These are phyloP conservation scores for Tetranychus piercei DNA, from an alignment of 2,888 invertebrate species.

Conservation along the genomic window DNA sequence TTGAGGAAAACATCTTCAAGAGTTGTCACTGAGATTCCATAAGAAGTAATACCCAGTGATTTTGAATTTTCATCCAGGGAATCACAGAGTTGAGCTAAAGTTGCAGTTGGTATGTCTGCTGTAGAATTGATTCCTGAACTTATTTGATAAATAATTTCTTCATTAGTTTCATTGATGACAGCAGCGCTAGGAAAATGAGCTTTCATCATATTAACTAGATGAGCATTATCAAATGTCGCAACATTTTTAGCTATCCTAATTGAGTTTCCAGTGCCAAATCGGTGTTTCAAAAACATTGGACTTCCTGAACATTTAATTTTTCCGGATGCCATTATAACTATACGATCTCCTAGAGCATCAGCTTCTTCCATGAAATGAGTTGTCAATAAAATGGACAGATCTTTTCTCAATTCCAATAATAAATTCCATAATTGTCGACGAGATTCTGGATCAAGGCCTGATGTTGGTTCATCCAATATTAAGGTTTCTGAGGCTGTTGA, in stretches of 20 bases:
- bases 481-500: slow-evolving; percentile 23
- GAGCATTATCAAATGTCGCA: neutral
- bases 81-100: neutral
- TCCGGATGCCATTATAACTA: slow-evolving; percentile 63
- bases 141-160: neutral
- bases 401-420: slow-evolving; percentile 18
- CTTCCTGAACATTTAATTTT: slow-evolving; percentile 56
- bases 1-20: slow-evolving; percentile 79
- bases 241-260: slow-evolving; percentile 25
- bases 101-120: neutral
- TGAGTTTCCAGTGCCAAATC: slow-evolving; percentile 32
- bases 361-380: slow-evolving; percentile 86
- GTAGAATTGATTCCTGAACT: neutral
- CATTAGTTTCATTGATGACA: neutral
- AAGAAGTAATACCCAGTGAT: slow-evolving; percentile 48
- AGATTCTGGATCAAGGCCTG: slow-evolving; percentile 23
- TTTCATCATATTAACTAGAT: neutral
- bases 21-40: slow-evolving; percentile 67
- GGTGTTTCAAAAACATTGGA: slow-evolving; percentile 56
- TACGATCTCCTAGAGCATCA: slow-evolving; percentile 55
- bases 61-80: neutral
- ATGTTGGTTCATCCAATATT: slow-evolving; percentile 24
- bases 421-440: slow-evolving; percentile 23
- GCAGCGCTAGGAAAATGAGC: neutral
- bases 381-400: slow-evolving; percentile 47